Evolutionary conservation across 2,888 invertebrate genomes (phyloP).

Genomic region (Erynnis tages): DNA sequence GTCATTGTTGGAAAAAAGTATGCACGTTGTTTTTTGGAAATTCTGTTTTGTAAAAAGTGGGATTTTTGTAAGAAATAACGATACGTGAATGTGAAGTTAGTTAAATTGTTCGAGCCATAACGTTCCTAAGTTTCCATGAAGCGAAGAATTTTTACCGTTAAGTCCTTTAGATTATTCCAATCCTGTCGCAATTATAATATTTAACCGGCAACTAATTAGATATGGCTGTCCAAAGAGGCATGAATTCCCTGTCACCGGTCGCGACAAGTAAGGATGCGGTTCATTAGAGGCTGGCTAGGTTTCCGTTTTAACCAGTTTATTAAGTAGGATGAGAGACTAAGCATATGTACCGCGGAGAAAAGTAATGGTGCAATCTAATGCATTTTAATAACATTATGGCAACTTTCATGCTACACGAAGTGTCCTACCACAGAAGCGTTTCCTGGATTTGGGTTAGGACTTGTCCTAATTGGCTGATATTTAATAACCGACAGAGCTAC

Average conservation of each 20-base stretch:
- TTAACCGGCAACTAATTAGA: conserved; percentile 22
- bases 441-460: not conserved
- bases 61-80: too few species aligned
- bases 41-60: too few species aligned
- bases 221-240: conserved; percentile 37
- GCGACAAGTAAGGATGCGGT: conserved; percentile 66
- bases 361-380: conserved; percentile 16
- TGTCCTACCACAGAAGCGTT: not conserved
- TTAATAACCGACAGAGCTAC: too few species aligned
- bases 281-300: conserved; percentile 69
- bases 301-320: conserved; percentile 71
- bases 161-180: conserved; percentile 15
- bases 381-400: conserved; percentile 18
- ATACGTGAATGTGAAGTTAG: too few species aligned
- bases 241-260: conserved; percentile 40
- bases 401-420: not conserved
- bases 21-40: too few species aligned
- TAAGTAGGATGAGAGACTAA: conserved; percentile 27
- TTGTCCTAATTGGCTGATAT: too few species aligned
- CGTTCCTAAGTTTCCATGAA: not conserved
- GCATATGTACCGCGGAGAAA: conserved; percentile 9
- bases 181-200: conserved; percentile 21
- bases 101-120: too few species aligned
- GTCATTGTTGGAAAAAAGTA: too few species aligned
- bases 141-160: not conserved